Evolutionary conservation across 2,888 invertebrate genomes (phyloP).

Genomic region (Ennomos fuscantarius): DNA sequence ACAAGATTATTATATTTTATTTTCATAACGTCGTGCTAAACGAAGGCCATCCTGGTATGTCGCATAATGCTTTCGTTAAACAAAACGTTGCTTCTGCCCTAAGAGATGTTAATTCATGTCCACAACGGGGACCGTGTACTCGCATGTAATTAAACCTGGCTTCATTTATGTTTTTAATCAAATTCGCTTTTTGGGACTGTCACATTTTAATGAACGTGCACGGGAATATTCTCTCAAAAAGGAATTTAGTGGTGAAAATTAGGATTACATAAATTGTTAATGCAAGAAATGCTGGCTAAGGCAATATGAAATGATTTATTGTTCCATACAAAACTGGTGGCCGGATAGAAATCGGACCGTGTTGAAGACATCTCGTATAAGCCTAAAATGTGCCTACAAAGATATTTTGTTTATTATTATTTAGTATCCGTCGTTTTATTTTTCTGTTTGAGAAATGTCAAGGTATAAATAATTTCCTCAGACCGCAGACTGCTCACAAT

Average conservation of each 20-base stretch:
- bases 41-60: constrained; percentile 45
- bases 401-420: too few species aligned
- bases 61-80: constrained; percentile 59
- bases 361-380: too few species aligned
- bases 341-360: too few species aligned
- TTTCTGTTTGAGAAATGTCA: too few species aligned
- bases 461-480: too few species aligned
- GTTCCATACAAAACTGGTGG: too few species aligned
- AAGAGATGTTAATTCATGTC: constrained; percentile 55
- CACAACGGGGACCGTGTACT: constrained; percentile 29
- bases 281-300: too few species aligned
- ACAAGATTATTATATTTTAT: background rate
- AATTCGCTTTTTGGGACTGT: constrained; percentile 30
- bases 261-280: too few species aligned
- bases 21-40: constrained; percentile 41
- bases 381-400: too few species aligned
- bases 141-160: constrained; percentile 40
- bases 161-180: constrained; percentile 43
- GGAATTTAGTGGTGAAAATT: background rate
- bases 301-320: too few species aligned
- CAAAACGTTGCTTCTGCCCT: constrained; percentile 54
- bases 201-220: constrained; percentile 32
- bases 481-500: too few species aligned
- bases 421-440: too few species aligned
- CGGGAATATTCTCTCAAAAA: constrained; percentile 7